A percentile compares a stretch with the other conserved stretches of the same genome.
phyloP scores from a whole-genome alignment of 2,113 vertebrate species.

The Corythornis cristatus region DNA sequence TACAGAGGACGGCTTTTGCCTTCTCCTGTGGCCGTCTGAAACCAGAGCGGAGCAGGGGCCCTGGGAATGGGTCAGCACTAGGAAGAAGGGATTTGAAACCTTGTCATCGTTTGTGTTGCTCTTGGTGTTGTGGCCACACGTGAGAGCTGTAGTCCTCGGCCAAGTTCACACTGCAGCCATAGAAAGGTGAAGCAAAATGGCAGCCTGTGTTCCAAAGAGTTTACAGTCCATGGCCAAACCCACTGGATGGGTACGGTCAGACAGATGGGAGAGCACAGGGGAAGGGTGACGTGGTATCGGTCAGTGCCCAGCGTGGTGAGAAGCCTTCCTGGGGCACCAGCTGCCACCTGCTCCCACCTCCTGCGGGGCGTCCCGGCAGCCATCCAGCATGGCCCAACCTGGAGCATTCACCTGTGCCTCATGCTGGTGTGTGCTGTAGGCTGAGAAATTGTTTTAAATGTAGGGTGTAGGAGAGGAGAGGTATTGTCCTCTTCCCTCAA shows the following conservation, averaged over 20 bases:
- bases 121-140: not conserved
- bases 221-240: not conserved
- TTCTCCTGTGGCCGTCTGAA: not conserved
- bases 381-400: fast-evolving
- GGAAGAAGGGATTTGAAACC: not conserved
- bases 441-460: not conserved
- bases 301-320: not conserved
- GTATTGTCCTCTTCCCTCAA: fast-evolving
- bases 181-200: not conserved
- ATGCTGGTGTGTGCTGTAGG: not conserved
- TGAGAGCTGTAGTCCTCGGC: fast-evolving
- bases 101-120: not conserved
- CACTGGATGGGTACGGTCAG: not conserved
- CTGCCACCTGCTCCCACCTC: not conserved
- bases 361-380: fast-evolving
- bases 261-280: not conserved
- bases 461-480: not conserved
- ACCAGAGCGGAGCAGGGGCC: not conserved
- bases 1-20: not conserved
- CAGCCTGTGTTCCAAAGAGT: not conserved
- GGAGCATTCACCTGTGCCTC: not conserved
- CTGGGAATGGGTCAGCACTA: not conserved
- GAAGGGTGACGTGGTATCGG: not conserved
- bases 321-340: not conserved
- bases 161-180: not conserved